phyloP scores from a whole-genome alignment of 1,140 invertebrate genomes.

The Drosophila santomea region DNA sequence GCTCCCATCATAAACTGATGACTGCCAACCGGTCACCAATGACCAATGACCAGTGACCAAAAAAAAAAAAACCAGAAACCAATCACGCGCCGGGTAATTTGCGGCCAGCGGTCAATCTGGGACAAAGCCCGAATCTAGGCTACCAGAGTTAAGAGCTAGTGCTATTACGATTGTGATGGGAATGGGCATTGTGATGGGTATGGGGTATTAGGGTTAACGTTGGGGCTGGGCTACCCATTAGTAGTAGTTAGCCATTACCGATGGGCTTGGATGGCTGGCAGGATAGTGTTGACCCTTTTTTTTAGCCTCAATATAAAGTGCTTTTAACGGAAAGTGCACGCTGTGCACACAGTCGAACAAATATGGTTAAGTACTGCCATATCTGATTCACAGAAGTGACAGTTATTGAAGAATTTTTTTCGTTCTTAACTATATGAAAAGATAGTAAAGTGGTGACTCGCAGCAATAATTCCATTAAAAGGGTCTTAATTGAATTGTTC shows the following conservation, averaged over 20 bases:
- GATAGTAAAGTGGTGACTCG: no score
- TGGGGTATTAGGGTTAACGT: not conserved
- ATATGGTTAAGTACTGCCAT: not conserved
- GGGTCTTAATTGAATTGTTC: no score
- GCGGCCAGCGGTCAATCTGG: conserved; percentile 62
- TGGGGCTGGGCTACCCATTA: conserved; percentile 6
- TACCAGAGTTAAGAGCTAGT: conserved; percentile 28
- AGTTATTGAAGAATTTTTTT: not conserved
- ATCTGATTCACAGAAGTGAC: not conserved
- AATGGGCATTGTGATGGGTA: not conserved
- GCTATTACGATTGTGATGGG: not conserved
- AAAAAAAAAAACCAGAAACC: conserved; percentile 12
- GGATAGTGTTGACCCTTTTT: not conserved
- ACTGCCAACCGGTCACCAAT: not conserved
- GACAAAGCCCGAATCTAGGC: conserved; percentile 57
- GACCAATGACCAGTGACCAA: not conserved
- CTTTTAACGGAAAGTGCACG: not conserved
- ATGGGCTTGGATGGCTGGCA: conserved; percentile 25
- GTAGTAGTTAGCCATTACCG: not conserved
- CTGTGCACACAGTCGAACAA: not conserved
- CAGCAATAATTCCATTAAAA: no score
- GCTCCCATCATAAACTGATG: conserved; percentile 9
- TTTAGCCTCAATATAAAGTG: conserved; percentile 6
- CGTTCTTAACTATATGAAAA: no score
- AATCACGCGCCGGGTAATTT: conserved; percentile 30